phyloP scores from a whole-genome alignment of 2,797 vertebrate genomes.

The Sorex maritimensis region DNA sequence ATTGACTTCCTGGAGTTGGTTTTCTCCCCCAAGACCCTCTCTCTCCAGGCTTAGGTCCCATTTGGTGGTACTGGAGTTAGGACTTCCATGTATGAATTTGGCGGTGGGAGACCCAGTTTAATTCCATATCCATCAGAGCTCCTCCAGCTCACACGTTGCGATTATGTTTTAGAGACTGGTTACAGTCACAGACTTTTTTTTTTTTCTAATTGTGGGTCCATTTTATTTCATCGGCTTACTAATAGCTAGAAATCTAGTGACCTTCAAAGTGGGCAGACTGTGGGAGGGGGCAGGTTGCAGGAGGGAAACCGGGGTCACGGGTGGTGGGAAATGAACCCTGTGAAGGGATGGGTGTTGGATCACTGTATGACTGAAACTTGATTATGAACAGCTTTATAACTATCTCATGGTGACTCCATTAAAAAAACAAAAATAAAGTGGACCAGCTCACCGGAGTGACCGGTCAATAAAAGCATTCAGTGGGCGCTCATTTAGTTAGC shows the following conservation, averaged over 20 bases:
- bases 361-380: too few relatives aligned
- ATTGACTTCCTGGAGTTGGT: constrained; percentile 9
- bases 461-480: constrained; percentile 81
- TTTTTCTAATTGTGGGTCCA: background rate
- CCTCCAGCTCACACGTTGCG: background rate
- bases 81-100: background rate
- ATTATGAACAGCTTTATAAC: too few relatives aligned
- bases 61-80: background rate
- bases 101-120: background rate
- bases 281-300: too few relatives aligned
- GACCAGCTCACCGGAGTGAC: constrained; percentile 75
- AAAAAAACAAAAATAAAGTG: background rate
- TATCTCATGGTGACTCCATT: too few relatives aligned
- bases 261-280: constrained; percentile 50
- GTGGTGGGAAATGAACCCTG: too few relatives aligned
- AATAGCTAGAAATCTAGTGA: constrained; percentile 61
- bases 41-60: background rate
- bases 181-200: background rate
- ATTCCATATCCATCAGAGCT: background rate
- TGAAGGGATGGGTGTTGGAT: too few relatives aligned
- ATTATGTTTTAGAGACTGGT: background rate
- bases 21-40: background rate
- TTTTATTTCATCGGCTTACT: constrained; percentile 68
- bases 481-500: constrained; percentile 78
- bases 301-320: too few relatives aligned